Percentiles rank a stretch among this genome's conserved stretches.
phyloP scores from a whole-genome alignment of 2,113 vertebrate genomes.

The Amblyornis subalaris region DNA sequence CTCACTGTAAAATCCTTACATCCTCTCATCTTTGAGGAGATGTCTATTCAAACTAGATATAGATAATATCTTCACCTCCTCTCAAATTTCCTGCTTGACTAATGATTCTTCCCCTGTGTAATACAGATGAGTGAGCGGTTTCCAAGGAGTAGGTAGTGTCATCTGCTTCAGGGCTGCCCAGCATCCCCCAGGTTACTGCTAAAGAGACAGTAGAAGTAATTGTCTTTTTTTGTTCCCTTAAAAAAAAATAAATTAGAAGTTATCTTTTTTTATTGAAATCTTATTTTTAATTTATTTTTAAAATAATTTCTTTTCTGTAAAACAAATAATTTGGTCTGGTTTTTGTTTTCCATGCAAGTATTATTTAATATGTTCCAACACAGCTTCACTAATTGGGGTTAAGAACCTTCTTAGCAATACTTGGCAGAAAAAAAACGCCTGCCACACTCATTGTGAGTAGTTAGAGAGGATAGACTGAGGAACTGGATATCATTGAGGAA shows the following conservation, averaged over 20 bases:
- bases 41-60: background rate
- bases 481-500: background rate
- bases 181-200: background rate
- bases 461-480: background rate
- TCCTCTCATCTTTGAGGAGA: background rate
- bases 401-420: background rate
- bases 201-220: background rate
- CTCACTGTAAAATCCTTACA: background rate
- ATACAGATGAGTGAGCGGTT: background rate
- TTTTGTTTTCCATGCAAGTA: background rate
- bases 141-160: background rate
- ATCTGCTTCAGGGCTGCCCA: background rate
- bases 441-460: background rate
- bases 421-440: no score
- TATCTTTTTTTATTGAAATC: background rate
- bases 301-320: background rate
- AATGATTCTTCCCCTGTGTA: background rate
- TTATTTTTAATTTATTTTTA: background rate
- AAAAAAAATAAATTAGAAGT: background rate
- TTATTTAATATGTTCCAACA: background rate
- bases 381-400: background rate
- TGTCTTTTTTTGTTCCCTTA: background rate
- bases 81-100: background rate
- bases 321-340: background rate
- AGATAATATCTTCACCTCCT: background rate